Conservation (phyloP, 2,888 invertebrate species). For the Tetragonula carbonaria region DNA sequence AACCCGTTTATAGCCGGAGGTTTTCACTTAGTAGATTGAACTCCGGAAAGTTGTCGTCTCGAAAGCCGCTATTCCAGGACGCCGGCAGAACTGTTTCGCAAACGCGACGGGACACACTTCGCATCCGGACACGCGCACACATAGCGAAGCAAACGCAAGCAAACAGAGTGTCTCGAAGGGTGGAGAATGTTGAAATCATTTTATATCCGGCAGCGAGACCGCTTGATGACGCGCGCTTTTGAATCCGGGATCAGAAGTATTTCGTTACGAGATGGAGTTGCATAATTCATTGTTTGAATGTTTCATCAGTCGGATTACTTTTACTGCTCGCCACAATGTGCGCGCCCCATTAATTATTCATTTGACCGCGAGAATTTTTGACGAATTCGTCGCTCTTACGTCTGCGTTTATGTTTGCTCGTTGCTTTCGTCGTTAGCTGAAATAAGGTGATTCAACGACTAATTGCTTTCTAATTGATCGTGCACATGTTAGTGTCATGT, state of each 20-base stretch:
- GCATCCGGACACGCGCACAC: slow-evolving; percentile 1
- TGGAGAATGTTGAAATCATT: slow-evolving; percentile 46
- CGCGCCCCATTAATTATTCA: slow-evolving; percentile 51
- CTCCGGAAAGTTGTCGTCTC: slow-evolving; percentile 63
- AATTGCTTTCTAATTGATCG: too few species aligned
- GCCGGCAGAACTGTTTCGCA: slow-evolving; percentile 46
- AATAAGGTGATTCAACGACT: neutral
- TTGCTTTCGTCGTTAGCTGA: neutral
- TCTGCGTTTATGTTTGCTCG: neutral
- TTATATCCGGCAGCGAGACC: slow-evolving; percentile 23
- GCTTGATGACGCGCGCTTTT: slow-evolving; percentile 36
- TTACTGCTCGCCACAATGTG: slow-evolving; percentile 38
- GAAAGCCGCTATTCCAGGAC: slow-evolving; percentile 53
- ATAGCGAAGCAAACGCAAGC: too few species aligned
- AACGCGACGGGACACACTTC: slow-evolving; percentile 34
- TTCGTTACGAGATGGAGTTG: slow-evolving; percentile 50
- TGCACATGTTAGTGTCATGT: too few species aligned
- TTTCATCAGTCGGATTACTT: slow-evolving; percentile 53
- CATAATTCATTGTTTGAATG: slow-evolving; percentile 61
- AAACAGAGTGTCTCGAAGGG: neutral
- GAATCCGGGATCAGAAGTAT: slow-evolving; percentile 56
- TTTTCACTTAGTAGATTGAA: slow-evolving; percentile 81
- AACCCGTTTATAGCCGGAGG: slow-evolving; percentile 63
- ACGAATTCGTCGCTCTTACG: neutral
- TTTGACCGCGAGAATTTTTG: slow-evolving; percentile 43